Evolutionary conservation across 2,797 vertebrate species (phyloP).

Genomic region (Lepidocolaptes lacrymiger): DNA sequence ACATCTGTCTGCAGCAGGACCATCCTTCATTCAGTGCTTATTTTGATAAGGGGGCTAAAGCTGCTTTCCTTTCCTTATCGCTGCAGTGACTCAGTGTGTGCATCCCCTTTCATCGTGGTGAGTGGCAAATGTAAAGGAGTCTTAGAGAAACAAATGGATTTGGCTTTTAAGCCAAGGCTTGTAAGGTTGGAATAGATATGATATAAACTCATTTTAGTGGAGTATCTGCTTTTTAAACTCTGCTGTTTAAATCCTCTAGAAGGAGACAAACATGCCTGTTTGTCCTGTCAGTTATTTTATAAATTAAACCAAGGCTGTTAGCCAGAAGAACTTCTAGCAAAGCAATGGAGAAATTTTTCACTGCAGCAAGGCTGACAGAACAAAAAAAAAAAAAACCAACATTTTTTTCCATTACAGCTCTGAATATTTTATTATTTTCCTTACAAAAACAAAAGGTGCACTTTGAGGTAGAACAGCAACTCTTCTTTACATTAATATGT

Average conservation of each 20-base stretch:
- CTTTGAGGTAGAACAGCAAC: not conserved
- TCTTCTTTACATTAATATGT: not conserved
- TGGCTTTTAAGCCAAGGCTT: not conserved
- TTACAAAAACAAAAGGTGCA: not conserved
- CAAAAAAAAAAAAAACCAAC: not conserved
- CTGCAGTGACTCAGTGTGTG: not conserved
- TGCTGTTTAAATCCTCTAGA: not conserved
- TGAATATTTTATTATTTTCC: not conserved
- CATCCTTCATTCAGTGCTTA: rapidly evolving
- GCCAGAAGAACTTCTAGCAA: not conserved
- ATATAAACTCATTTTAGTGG: not conserved
- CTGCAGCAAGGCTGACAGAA: slow-evolving; percentile 3
- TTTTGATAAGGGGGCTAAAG: not conserved
- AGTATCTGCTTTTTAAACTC: not conserved
- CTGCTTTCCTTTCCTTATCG: not conserved
- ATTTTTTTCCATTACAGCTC: not conserved
- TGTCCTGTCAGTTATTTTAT: not conserved
- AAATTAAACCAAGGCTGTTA: slow-evolving; percentile 6
- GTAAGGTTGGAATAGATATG: not conserved
- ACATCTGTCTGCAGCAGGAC: not conserved
- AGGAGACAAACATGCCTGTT: slow-evolving; percentile 19
- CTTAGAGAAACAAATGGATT: not conserved
- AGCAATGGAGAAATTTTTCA: not conserved
- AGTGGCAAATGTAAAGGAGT: not conserved
- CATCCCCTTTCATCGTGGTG: not conserved